Base-by-base conservation (phyloP, 2,113 vertebrate genomes). In the Centropristis striata region DNA sequence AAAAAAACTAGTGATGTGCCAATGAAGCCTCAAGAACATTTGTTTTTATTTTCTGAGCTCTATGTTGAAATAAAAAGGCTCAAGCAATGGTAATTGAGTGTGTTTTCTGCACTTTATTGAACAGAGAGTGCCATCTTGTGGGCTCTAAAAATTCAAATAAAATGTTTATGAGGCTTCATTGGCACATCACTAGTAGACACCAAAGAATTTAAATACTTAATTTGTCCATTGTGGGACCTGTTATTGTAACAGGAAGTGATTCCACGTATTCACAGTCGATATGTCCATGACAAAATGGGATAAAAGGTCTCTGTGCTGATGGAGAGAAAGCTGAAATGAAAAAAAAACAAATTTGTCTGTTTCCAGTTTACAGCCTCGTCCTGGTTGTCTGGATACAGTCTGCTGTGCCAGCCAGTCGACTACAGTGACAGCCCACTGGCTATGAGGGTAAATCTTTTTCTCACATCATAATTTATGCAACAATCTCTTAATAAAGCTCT, bases 371-470 rank as follows among this genome's bases (percentile, higher is more conserved):
- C 93, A 78, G 82, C 90, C 60, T 92, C 94, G 20, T 94, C 75
- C n/a, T 37, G 95, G 70, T 89, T 93, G 88, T 90, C 71, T 27
- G 71, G 75, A 71, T 95, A 93, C 86, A 96, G 91, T 86, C 94
- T 92, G 50, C 84, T 96, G 61, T 95, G 94, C 64, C 93, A 95
- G 82, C 93, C 91, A 0, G 93, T 92, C 25, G 94, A 93, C 82
- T 92, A 94, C 89, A 94, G 87, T 42, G 0, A 0, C 81, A 94
- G 88, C 14, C 83, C 90, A 37, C 87, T 92, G 70, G 86, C 92
- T 71, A 85, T 90, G 68, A 92, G 92, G 92, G 95, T 93, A 86
- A 75, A 15, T 58, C 20, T 28, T 28, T 39, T 70, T 5, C 8
- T 4, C 20, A 16, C 14, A 5, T 8, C 0, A 0, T 12, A 46